phyloP scores from a whole-genome alignment of 1,140 invertebrate genomes.

The Atta cephalotes region DNA sequence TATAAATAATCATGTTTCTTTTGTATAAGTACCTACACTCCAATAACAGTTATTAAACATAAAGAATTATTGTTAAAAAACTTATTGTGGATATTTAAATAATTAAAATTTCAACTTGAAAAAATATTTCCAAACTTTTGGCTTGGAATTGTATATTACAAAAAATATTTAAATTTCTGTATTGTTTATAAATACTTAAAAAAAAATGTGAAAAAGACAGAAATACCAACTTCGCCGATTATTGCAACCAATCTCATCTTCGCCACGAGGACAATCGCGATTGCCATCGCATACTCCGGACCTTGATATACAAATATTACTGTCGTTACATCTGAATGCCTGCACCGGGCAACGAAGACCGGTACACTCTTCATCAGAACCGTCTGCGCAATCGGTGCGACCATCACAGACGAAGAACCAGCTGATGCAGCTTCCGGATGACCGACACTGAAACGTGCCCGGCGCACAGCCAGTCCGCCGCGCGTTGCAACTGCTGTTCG shows the following conservation, averaged over 20 bases:
- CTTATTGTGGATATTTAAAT: too few relatives aligned
- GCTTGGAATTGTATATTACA: not conserved
- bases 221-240: constrained; percentile 86
- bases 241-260: constrained; percentile 93
- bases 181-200: not conserved
- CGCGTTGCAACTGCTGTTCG: constrained; percentile 89
- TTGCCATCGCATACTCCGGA: constrained; percentile 92
- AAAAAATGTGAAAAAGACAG: not conserved
- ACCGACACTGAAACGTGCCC: constrained; percentile 94
- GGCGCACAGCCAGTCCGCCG: constrained; percentile 91
- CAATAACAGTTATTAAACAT: too few relatives aligned
- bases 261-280: constrained; percentile 92
- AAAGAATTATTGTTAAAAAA: too few relatives aligned
- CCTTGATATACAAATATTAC: constrained; percentile 89
- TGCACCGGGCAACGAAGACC: constrained; percentile 85
- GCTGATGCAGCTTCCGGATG: constrained; percentile 94
- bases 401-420: constrained; percentile 98
- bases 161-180: not conserved
- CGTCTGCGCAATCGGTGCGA: constrained; percentile 94
- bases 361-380: constrained; percentile 93
- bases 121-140: too few relatives aligned
- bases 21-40: too few relatives aligned
- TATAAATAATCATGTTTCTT: too few relatives aligned
- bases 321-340: constrained; percentile 89
- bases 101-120: too few relatives aligned